Evolutionary conservation across 1,140 invertebrate genomes (phyloP).

Genomic region (Nymphalis io): DNA sequence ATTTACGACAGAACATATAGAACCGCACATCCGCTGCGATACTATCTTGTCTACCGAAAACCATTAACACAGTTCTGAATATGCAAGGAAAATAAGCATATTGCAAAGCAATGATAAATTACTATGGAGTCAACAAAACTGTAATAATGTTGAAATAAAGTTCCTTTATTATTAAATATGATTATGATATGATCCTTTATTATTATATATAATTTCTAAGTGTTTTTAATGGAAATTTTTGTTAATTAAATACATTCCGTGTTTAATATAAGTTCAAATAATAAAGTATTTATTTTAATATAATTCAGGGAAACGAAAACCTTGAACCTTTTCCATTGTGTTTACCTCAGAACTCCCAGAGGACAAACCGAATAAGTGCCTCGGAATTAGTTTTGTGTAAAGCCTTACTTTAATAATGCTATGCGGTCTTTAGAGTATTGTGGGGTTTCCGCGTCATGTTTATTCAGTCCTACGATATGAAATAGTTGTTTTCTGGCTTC

Average conservation of each 20-base stretch:
- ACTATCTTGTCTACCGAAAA: constrained; percentile 28
- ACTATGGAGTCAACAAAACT: not conserved
- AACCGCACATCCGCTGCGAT: constrained; percentile 50
- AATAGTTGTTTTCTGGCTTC: constrained; percentile 78
- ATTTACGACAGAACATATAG: constrained; percentile 64
- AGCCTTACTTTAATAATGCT: constrained; percentile 73
- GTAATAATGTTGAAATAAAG: not conserved
- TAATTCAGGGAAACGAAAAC: constrained; percentile 29
- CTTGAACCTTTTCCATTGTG: constrained; percentile 33
- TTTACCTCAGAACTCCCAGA: constrained; percentile 51
- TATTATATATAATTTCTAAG: not conserved
- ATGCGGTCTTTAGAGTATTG: constrained; percentile 69
- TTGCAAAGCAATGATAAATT: constrained; percentile 21
- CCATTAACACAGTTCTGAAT: constrained; percentile 34
- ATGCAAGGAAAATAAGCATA: constrained; percentile 23
- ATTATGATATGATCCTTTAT: too few species aligned
- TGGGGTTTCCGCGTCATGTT: constrained; percentile 62
- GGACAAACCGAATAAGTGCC: constrained; percentile 57
- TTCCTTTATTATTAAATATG: not conserved
- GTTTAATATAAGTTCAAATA: constrained; percentile 1
- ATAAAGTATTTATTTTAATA: constrained; percentile 7
- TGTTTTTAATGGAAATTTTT: not conserved
- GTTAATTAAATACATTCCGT: constrained; percentile 9
- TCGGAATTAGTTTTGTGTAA: constrained; percentile 71
- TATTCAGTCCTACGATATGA: constrained; percentile 67